Evolutionary conservation across 2,113 vertebrate genomes (phyloP).

Genomic region (Strix uralensis): DNA sequence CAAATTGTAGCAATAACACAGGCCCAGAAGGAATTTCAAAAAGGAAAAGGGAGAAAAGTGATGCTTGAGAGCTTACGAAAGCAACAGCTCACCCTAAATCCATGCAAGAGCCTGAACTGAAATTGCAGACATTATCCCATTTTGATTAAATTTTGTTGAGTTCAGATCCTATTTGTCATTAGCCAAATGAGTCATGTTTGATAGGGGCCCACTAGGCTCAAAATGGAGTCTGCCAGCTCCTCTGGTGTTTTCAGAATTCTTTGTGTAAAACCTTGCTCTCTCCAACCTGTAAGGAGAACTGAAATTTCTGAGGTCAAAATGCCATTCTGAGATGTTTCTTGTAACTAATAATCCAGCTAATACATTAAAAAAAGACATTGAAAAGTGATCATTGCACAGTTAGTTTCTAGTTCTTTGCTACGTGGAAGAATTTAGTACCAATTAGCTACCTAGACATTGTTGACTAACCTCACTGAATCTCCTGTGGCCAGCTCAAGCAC

Average conservation of each 20-base stretch:
- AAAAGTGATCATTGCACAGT: not conserved
- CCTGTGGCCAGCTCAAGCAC: not conserved
- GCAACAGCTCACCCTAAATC: not conserved
- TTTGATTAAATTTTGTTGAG: slow-evolving; percentile 40
- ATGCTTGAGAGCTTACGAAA: not conserved
- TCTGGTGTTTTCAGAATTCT: not conserved
- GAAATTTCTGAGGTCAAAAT: not conserved
- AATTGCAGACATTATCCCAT: slow-evolving; percentile 8
- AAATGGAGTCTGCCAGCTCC: not conserved
- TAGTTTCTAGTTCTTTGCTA: not conserved
- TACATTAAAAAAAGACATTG: not conserved
- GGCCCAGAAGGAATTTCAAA: not conserved
- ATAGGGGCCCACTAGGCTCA: not conserved
- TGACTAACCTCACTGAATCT: not conserved
- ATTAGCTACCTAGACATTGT: not conserved
- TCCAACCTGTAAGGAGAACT: not conserved
- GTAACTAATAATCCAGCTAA: not conserved
- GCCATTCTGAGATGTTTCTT: not conserved
- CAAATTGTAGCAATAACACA: not conserved
- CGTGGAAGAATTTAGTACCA: not conserved
- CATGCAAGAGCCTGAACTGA: not conserved
- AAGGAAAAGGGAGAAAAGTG: not conserved
- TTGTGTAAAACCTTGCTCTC: not conserved
- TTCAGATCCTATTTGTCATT: slow-evolving; percentile 35
- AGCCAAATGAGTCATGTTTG: slow-evolving; percentile 10